A percentile compares a stretch with the other conserved stretches of the same genome.
Conservation (phyloP, 2,888 invertebrate species). For the Nysson spinosus region DNA sequence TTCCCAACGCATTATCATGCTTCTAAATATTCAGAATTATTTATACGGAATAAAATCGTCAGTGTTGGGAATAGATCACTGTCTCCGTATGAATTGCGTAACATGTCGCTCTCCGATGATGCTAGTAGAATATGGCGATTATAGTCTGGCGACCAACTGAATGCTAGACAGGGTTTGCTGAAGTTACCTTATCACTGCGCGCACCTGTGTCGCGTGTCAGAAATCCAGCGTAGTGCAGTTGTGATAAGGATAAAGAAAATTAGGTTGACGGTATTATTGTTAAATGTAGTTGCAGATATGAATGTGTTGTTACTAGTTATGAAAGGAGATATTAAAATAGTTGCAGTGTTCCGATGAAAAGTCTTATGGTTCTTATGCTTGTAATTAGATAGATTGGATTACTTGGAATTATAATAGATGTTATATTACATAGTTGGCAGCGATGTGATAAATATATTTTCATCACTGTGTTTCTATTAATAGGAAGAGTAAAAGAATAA, state of each 20-base stretch:
- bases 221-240: slow-evolving; percentile 1
- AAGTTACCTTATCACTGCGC: slow-evolving; percentile 27
- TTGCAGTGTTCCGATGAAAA: no score
- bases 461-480: no score
- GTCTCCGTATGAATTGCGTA: slow-evolving; percentile 43
- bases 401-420: no score
- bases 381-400: no score
- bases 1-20: no score
- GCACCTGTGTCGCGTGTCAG: slow-evolving; percentile 19
- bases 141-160: slow-evolving; percentile 10
- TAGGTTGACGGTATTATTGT: slow-evolving; percentile 14
- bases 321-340: slow-evolving; percentile 29
- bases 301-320: slow-evolving; percentile 39
- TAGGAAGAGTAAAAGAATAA: no score
- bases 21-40: no score
- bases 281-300: slow-evolving; percentile 27
- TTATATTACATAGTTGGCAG: no score
- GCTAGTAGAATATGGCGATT: slow-evolving; percentile 17
- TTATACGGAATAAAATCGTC: no score
- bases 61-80: no score
- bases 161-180: slow-evolving; percentile 20
- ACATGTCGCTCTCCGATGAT: slow-evolving; percentile 27
- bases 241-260: slow-evolving; percentile 20
- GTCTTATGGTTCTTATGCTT: no score
- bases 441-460: no score